These are phyloP conservation scores for Nannospalax galili DNA, from an alignment of 2,113 vertebrate genomes.

Conservation along the genomic window DNA sequence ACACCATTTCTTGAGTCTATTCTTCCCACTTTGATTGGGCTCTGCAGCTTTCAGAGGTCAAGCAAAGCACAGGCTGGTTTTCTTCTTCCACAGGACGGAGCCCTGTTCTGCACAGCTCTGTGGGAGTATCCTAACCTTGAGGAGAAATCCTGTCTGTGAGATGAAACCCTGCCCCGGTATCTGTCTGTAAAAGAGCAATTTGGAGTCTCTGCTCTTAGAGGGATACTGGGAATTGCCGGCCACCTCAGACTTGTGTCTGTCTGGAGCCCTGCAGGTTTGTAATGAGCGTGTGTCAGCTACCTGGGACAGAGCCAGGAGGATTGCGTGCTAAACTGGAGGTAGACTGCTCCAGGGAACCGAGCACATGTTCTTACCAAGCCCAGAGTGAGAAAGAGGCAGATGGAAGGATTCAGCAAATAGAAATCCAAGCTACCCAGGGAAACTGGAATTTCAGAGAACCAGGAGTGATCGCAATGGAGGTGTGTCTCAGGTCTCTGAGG, in stretches of 20 bases:
- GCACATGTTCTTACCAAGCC: not conserved
- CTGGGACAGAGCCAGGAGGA: not conserved
- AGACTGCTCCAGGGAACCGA: accelerated
- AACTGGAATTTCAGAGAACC: not conserved
- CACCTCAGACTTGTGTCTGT: not conserved
- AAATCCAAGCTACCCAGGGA: not conserved
- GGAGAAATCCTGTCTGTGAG: not conserved
- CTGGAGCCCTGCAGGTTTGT: not conserved
- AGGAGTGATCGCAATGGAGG: accelerated
- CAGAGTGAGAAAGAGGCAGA: not conserved
- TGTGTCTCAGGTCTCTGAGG: not conserved
- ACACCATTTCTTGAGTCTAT: accelerated
- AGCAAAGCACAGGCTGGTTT: accelerated
- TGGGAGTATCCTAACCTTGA: not conserved
- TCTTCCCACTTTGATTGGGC: not conserved
- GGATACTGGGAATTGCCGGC: not conserved
- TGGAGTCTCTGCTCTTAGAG: not conserved
- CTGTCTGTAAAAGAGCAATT: not conserved
- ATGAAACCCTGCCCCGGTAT: not conserved
- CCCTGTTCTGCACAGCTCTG: not conserved
- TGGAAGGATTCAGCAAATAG: not conserved
- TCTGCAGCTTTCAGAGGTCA: not conserved
- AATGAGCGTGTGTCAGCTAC: not conserved
- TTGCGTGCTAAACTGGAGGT: not conserved
- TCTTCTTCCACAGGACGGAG: accelerated